Evolutionary conservation across 37 sponge, comb jelly and placozoan species (phyloP).

Genomic region (Lycopodina hypogea): DNA sequence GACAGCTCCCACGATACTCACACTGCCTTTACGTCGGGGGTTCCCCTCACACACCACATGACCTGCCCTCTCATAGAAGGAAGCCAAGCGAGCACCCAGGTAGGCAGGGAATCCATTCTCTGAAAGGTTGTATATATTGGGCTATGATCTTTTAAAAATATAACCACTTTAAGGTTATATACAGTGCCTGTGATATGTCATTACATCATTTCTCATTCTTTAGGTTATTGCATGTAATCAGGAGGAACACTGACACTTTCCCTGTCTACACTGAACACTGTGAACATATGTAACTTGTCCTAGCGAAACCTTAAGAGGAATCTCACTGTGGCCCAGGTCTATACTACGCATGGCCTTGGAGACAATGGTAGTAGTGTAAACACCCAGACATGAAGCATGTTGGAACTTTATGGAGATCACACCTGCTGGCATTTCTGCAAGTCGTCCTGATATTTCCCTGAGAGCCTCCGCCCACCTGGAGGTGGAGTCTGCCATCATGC

Average conservation of each 20-base stretch:
- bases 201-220: background rate
- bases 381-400: too few species aligned
- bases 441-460: conserved; percentile 96
- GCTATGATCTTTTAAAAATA: background rate
- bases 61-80: conserved; percentile 99
- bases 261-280: too few species aligned
- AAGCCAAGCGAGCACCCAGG: conserved; percentile 96
- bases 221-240: too few species aligned
- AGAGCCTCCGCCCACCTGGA: conserved; percentile 98
- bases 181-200: background rate
- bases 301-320: too few species aligned
- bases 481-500: conserved; percentile 99
- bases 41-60: conserved; percentile 88
- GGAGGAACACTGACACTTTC: too few species aligned
- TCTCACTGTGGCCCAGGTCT: too few species aligned
- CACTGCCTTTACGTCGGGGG: conserved; percentile 93
- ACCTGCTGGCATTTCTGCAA: conserved; percentile 99
- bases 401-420: too few species aligned
- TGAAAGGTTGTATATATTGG: conserved; percentile 3
- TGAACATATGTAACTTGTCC: too few species aligned
- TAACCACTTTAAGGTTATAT: background rate
- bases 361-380: too few species aligned
- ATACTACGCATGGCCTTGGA: too few species aligned
- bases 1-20: conserved; percentile 98
- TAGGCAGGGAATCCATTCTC: conserved; percentile 99